phyloP scores from a whole-genome alignment of 2,797 vertebrate genomes.

The Rhynchonycteris naso region DNA sequence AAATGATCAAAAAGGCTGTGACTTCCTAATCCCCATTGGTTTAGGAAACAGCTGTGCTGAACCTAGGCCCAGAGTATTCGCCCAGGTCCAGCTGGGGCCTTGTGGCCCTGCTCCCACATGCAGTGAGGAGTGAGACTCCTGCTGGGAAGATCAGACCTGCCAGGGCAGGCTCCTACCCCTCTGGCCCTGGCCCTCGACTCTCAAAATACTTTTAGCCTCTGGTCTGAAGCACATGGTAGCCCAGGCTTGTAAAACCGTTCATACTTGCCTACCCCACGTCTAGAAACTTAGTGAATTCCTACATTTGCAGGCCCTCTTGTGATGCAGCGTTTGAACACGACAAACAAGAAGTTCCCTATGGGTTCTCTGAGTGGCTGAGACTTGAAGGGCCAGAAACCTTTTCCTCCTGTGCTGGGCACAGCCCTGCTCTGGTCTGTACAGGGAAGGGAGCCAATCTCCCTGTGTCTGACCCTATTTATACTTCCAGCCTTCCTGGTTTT shows the following conservation, averaged over 20 bases:
- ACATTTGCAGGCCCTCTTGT: not conserved
- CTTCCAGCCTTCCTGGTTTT: slow-evolving; percentile 20
- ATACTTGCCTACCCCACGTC: not conserved
- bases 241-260: not conserved
- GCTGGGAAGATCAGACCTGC: not conserved
- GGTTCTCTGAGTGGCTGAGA: not conserved
- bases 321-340: not conserved
- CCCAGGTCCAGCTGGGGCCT: not conserved
- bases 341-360: too few species aligned
- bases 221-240: not conserved
- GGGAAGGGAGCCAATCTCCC: slow-evolving; percentile 29
- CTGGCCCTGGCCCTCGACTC: not conserved
- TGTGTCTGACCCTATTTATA: not conserved
- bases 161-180: not conserved
- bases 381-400: not conserved
- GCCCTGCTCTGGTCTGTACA: not conserved
- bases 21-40: not conserved
- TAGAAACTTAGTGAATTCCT: not conserved
- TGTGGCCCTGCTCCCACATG: not conserved
- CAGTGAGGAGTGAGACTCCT: not conserved
- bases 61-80: not conserved
- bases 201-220: slow-evolving; percentile 4
- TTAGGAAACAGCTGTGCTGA: not conserved
- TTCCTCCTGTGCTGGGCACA: not conserved
- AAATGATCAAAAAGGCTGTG: slow-evolving; percentile 4